Conservation (phyloP, 2,113 vertebrate genomes). For the Vidua macroura region DNA sequence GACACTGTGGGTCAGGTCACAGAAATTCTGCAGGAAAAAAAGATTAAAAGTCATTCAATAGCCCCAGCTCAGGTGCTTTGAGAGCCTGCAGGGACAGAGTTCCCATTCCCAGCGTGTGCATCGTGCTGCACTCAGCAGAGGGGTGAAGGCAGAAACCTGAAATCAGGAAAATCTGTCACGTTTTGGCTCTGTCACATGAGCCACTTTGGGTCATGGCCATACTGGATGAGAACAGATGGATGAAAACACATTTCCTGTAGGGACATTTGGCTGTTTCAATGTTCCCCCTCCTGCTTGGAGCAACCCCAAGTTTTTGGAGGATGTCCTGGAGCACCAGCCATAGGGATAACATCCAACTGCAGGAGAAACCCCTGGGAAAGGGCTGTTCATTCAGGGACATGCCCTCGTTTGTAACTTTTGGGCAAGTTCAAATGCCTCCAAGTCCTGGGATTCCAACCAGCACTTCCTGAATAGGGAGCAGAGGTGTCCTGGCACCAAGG, state of each 20-base stretch:
- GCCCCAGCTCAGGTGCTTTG: not conserved
- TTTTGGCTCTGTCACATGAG: not conserved
- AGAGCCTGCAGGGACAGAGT: not conserved
- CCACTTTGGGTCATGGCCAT: too few species aligned
- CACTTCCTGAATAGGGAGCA: not conserved
- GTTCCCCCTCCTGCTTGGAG: not conserved
- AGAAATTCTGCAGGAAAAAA: not conserved
- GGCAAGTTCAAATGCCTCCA: not conserved
- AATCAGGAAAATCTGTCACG: not conserved
- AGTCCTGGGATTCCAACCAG: not conserved
- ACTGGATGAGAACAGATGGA: not conserved
- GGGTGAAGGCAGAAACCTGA: not conserved
- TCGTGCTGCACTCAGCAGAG: not conserved
- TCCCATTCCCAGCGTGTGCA: not conserved
- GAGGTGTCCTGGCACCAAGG: not conserved
- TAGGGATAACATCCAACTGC: not conserved
- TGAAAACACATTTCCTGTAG: not conserved
- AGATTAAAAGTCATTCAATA: rapidly evolving
- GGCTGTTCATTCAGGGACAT: not conserved
- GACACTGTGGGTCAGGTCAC: rapidly evolving
- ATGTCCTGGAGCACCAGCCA: not conserved
- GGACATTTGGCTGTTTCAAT: not conserved
- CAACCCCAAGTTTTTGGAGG: not conserved
- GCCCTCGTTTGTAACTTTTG: not conserved
- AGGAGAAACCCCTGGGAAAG: not conserved